Evolutionary conservation across 1,140 invertebrate species (phyloP), one percentile per base, ranked within the genome.

Genomic region (Zaprionus ghesquierei): DNA sequence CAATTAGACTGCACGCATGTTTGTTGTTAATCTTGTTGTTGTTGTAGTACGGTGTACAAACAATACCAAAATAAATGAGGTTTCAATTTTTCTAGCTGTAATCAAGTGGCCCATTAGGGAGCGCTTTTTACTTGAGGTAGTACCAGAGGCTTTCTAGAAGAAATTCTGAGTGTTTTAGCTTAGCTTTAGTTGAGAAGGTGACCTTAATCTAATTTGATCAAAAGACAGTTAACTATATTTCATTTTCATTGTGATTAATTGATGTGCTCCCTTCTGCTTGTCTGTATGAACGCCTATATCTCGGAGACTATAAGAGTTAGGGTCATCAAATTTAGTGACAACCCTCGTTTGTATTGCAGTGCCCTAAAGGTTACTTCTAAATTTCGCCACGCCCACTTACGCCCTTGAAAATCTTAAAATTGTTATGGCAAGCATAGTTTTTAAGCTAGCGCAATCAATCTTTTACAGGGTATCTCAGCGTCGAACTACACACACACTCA

Each of bases 1-100:
- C 66, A 74, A 69, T 74, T 62, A 62, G 27, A 41, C 38, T 44
- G 58, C 76, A 79, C 58, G 51, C 51, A 77, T 77, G 65, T 44
- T 49, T 50, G 18, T n/a, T 5, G 10, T n/a, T n/a, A n/a, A n/a
- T n/a, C n/a, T 49, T 50, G 18, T n/a, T 5, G 10, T n/a, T n/a
- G n/a, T n/a, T 59, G 31, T 50, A 6, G 3, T 23, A 18, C 12
- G 20, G 20, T 46, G 18, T 46, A 15, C 10, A 18, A 46, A 46
- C 41, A 46, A 22, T 46, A 18, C 6, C 41, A 20, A n/a, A 22
- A 46, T 46, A 46, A 46, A 46, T 46, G 15, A 20, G 1, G 1
- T 20, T 18, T 20, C 8, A 22, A 46, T 22, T 46, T 46, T 46
- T 46, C 41, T 10, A 46, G 41, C 41, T 46, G 8, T 18, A 46